Percentiles rank a stretch among this genome's conserved stretches.
phyloP scores from a whole-genome alignment of 2,113 vertebrate species.

The Varanus salvator region DNA sequence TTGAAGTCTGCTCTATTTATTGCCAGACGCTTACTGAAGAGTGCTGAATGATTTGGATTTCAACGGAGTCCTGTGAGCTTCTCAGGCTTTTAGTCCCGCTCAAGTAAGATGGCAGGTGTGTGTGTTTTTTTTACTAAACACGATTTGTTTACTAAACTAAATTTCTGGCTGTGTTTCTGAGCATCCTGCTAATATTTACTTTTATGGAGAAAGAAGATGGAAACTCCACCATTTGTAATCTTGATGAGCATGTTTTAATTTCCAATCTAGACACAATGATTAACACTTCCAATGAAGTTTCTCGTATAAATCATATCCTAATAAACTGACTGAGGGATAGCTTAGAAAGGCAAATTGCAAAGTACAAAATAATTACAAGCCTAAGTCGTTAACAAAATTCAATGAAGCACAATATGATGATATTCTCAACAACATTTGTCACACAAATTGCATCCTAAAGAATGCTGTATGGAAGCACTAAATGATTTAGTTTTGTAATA shows the following conservation, averaged over 20 bases:
- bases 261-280: conserved; percentile 24
- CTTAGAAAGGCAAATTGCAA: conserved; percentile 36
- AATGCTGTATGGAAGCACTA: neutral
- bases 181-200: conserved; percentile 4
- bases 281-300: conserved; percentile 21
- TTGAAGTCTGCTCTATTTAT: neutral
- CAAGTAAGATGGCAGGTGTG: neutral
- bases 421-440: conserved; percentile 17
- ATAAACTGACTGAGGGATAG: neutral
- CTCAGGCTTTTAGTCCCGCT: neutral
- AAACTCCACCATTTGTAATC: neutral
- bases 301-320: conserved; percentile 33
- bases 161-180: neutral
- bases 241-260: conserved; percentile 41
- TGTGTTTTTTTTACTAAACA: neutral
- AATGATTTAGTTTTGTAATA: conserved; percentile 38
- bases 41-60: neutral
- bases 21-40: no score
- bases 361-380: conserved; percentile 35
- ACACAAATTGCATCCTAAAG: conserved; percentile 16
- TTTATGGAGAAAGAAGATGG: conserved; percentile 11
- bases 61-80: neutral
- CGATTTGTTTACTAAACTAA: neutral
- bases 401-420: conserved; percentile 24
- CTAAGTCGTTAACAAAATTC: conserved; percentile 25